Evolutionary conservation across 1,140 invertebrate genomes (phyloP).

Genomic region (Diorhabda carinulata): DNA sequence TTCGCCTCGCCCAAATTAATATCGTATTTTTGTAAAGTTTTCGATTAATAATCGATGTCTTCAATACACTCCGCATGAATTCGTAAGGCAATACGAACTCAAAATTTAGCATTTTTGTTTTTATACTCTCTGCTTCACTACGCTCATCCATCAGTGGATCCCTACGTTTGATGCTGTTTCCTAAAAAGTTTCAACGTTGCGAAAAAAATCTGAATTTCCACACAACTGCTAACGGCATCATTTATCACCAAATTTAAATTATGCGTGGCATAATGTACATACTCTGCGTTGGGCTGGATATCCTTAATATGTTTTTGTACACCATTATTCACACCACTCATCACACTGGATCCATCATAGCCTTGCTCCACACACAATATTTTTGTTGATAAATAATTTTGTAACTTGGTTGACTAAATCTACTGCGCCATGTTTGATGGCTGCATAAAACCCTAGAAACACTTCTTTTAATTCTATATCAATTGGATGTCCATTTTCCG

Average conservation of each 20-base stretch:
- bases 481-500: slow-evolving; percentile 1
- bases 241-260: slow-evolving; percentile 17
- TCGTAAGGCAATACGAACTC: slow-evolving; percentile 6
- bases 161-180: no score
- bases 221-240: not conserved
- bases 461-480: slow-evolving; percentile 17
- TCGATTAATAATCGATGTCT: slow-evolving; percentile 13
- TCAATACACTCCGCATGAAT: slow-evolving; percentile 13
- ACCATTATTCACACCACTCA: slow-evolving; percentile 30
- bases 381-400: slow-evolving; percentile 8
- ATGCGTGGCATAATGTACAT: slow-evolving; percentile 20
- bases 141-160: not conserved
- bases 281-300: slow-evolving; percentile 21
- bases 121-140: slow-evolving; percentile 16
- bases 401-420: slow-evolving; percentile 1
- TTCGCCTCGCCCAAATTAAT: slow-evolving; percentile 15
- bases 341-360: slow-evolving; percentile 33
- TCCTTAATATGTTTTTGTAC: slow-evolving; percentile 26
- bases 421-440: slow-evolving; percentile 9
- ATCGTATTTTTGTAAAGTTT: slow-evolving; percentile 14
- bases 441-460: slow-evolving; percentile 14
- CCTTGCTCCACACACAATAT: slow-evolving; percentile 26
- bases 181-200: slow-evolving; percentile 7
- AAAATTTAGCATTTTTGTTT: slow-evolving; percentile 8
- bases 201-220: slow-evolving; percentile 11